Conservation (phyloP, 2,797 vertebrate genomes). For the Carapus acus region DNA sequence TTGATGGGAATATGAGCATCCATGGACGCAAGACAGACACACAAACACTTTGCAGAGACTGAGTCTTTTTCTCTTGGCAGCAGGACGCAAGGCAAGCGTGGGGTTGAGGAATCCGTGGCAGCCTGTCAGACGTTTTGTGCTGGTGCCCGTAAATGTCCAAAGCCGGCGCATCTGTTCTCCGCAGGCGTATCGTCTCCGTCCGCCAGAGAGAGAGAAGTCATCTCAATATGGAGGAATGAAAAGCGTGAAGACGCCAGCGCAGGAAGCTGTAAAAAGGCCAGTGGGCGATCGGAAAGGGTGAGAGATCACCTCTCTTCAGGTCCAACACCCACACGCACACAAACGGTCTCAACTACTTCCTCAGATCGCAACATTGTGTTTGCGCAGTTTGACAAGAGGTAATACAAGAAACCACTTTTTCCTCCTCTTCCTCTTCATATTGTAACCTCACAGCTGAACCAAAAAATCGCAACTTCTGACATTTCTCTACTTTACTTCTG, state of each 20-base stretch:
- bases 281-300: conserved; percentile 15
- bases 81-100: conserved; percentile 2
- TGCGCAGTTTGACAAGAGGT: too few species aligned
- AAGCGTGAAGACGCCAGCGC: conserved; percentile 13
- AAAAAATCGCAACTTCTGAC: too few species aligned
- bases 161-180: conserved; percentile 7
- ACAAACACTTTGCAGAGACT: neutral
- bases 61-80: neutral
- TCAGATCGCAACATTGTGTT: conserved; percentile 17
- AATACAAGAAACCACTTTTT: too few species aligned
- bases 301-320: conserved; percentile 6
- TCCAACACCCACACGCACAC: conserved; percentile 21
- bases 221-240: conserved; percentile 25
- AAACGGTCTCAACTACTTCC: conserved; percentile 27
- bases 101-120: conserved; percentile 7
- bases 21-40: neutral
- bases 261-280: conserved; percentile 30
- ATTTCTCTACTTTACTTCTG: too few species aligned
- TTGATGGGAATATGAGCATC: neutral
- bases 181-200: conserved; percentile 10
- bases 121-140: conserved; percentile 43
- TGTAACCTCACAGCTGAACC: too few species aligned
- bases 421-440: too few species aligned
- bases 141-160: conserved; percentile 39
- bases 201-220: conserved; percentile 6